Base-by-base conservation (phyloP, 2,113 vertebrate genomes). In the Stigmatopora nigra region DNA sequence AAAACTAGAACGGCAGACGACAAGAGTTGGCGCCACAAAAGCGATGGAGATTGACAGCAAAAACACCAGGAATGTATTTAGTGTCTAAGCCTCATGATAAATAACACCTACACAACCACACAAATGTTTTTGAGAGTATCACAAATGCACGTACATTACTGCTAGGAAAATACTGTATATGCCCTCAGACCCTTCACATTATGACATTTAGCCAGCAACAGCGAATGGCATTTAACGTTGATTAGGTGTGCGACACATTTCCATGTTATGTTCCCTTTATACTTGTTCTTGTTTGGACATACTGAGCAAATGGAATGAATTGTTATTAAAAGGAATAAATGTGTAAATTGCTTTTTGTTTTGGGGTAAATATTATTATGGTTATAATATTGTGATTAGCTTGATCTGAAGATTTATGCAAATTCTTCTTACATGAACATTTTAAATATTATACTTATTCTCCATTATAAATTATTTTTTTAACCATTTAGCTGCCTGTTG, bases 171-270 rank as follows among this genome's bases (percentile, higher is more conserved):
- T 56, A 31, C 22, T 38, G 22, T 45, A 58, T 14, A 1, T 25
- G 63, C 20, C 6, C 61, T 16, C 5, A 48, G 53, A 35, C 53
- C 59, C 46, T 15, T 61, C 52, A 73, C 67, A 52, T 56, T 36
- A 1, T 66, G 66, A 70, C 72, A 70, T 76, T 75, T 72, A 68
- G 22, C 0, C 2, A 41, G 25, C 60, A 67, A 51, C 48, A 61
- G 13, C 41, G 58, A 61, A 36, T 65, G 70, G 67, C 61, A 77
- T 78, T 81, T 69, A 65, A 69, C 57, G 68, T 67, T 25, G 67
- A 71, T 73, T 49, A 31, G 25, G 25, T 41, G 57, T 44, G 55
- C 5, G 5, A 63, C 46, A 65, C 19, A 35, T 63, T 36, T 57
- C 36, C 36, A 58, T n/a, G 47, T 45, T 67, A 31, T 67, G 59